phyloP scores from a whole-genome alignment of 2,888 invertebrate genomes.

The Lycocerus yunnanus region DNA sequence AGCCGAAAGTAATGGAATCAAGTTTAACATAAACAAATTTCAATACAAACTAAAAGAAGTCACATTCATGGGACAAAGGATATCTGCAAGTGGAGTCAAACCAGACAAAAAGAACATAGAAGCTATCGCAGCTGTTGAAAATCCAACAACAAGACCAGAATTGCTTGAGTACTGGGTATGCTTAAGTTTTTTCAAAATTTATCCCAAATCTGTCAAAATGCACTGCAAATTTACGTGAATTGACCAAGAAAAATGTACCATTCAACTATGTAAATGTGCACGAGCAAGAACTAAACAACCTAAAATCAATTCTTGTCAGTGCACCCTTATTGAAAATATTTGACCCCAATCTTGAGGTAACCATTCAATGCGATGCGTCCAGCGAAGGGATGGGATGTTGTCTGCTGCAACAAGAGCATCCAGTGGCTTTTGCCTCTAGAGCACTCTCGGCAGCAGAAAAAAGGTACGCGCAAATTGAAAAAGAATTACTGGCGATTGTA shows the following conservation, averaged over 20 bases:
- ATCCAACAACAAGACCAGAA: background rate
- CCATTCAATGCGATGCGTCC: background rate
- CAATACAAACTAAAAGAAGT: slow-evolving; percentile 37
- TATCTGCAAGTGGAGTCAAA: slow-evolving; percentile 22
- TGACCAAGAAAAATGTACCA: background rate
- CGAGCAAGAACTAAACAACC: background rate
- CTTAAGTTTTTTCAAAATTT: background rate
- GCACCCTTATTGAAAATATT: background rate
- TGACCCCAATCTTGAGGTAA: background rate
- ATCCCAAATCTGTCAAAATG: background rate
- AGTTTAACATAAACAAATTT: slow-evolving; percentile 41
- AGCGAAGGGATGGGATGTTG: background rate
- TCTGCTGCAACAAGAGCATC: slow-evolving; percentile 1
- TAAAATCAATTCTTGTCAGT: background rate
- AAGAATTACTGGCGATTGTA: slow-evolving; percentile 39
- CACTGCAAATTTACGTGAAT: background rate
- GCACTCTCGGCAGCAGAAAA: background rate
- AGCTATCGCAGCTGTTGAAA: background rate
- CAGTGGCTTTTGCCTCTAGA: slow-evolving; percentile 24
- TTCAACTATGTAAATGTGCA: background rate
- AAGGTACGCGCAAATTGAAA: slow-evolving; percentile 33
- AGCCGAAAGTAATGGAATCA: slow-evolving; percentile 36
- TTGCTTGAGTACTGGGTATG: background rate
- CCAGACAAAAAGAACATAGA: slow-evolving; percentile 3
- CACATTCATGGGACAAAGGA: slow-evolving; percentile 39